Percentiles rank a stretch among this genome's conserved stretches.
Conservation (phyloP, 2,113 vertebrate genomes). For the Trematocara stigmaticum region DNA sequence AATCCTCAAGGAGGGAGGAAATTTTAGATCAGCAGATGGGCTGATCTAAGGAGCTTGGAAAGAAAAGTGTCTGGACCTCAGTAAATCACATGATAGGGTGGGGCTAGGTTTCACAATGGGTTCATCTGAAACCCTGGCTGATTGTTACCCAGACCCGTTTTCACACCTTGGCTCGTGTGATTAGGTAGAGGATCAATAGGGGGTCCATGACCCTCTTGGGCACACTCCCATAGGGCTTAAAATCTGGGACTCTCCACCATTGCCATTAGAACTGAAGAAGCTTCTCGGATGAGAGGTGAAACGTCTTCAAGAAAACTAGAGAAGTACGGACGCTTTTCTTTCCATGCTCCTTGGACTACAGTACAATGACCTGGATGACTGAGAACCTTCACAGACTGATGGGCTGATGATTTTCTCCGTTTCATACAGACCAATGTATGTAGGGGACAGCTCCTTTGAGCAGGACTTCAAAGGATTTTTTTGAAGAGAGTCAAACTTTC, state of each 20-base stretch:
- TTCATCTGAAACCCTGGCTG: not conserved
- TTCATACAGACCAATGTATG: not conserved
- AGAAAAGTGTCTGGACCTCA: not conserved
- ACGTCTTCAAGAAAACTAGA: fast-evolving
- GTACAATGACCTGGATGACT: not conserved
- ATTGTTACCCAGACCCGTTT: not conserved
- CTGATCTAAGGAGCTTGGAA: not conserved
- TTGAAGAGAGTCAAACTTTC: not conserved
- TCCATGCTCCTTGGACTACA: not conserved
- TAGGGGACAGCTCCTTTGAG: not conserved
- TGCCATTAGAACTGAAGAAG: not conserved
- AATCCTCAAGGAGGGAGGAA: not conserved
- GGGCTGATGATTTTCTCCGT: fast-evolving
- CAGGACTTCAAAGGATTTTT: not conserved
- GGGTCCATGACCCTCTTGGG: not conserved
- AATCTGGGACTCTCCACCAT: not conserved
- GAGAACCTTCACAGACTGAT: not conserved
- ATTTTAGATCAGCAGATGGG: not conserved
- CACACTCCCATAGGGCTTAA: not conserved
- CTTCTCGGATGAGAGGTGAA: not conserved
- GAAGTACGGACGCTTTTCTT: not conserved
- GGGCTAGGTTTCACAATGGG: not conserved
- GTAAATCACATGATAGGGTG: not conserved
- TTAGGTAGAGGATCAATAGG: not conserved
- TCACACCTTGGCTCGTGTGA: fast-evolving